Percentiles rank a stretch among this genome's conserved stretches.
These are phyloP conservation scores for Nephila pilipes DNA, from an alignment of 1,140 invertebrate genomes.

Conservation along the genomic window DNA sequence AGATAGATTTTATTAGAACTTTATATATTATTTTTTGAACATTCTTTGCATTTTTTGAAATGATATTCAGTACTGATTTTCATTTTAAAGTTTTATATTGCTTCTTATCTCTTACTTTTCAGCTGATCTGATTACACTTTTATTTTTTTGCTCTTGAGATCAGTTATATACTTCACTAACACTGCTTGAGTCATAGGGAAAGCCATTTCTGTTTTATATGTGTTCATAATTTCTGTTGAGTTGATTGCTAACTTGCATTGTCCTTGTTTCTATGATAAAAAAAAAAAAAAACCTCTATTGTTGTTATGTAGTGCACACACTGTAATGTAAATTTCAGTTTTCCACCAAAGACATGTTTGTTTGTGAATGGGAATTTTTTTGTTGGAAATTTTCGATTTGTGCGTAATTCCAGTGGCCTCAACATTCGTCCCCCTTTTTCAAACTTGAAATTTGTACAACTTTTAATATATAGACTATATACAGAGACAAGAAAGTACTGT, in stretches of 20 bases:
- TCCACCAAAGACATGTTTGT: constrained; percentile 47
- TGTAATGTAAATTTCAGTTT: constrained; percentile 20
- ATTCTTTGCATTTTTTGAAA: constrained; percentile 21
- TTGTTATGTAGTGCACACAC: constrained; percentile 10
- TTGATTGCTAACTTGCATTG: background rate
- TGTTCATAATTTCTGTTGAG: background rate
- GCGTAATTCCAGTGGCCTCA: background rate
- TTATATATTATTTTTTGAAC: background rate
- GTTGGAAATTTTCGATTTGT: background rate
- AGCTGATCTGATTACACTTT: background rate
- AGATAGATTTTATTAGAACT: background rate
- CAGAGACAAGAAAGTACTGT: too few species aligned
- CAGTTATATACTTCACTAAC: background rate
- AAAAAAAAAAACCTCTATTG: background rate
- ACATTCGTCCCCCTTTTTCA: too few species aligned
- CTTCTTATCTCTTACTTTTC: background rate
- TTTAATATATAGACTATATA: too few species aligned
- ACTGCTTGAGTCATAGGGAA: background rate
- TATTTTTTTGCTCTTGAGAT: background rate
- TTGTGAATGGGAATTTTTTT: constrained; percentile 29
- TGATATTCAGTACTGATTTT: background rate
- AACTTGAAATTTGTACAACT: too few species aligned
- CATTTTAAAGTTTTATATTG: background rate
- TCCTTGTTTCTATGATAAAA: background rate
- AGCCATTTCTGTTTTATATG: constrained; percentile 21